Base-by-base conservation (phyloP, 2,888 invertebrate genomes). In the Heteromyza rotundicornis region DNA sequence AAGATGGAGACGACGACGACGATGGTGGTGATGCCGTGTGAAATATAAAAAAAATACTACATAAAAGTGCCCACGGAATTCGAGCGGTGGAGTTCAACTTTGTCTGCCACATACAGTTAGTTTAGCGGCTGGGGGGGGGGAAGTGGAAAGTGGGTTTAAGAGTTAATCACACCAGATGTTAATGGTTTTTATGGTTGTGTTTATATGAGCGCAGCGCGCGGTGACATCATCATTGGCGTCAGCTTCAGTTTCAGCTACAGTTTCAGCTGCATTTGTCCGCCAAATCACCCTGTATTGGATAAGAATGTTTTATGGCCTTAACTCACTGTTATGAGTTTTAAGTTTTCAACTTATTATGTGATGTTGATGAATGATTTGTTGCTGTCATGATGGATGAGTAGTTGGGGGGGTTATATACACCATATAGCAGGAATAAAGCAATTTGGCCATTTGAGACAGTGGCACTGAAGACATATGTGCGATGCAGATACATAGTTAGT, bases 151-250 rank as follows among this genome's bases (percentile, higher is more conserved):
- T 2, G 47, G 58, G 63, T 72, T 71, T 70, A 70, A 71, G 76
- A 77, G 80, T 80, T 79, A 80, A 80, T 80, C 79, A 76, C 72
- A 71, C 78, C 80, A 79, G 80, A 79, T 80, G 80, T 80, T 79
- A 77, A 76, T 80, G 79, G 75, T 71, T 79, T 78, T 78, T 76
- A 78, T 75, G 75, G 66, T 70, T 70, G 69, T 76, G 73, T 75
- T 77, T 74, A 71, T 72, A n/a, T n/a, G 19, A 22, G 19, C 35
- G 47, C 19, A 10, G 40, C 17, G 47, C 5, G 47, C 17, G 47
- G 47, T 47, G 47, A 47, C 47, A 47, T 47, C 47, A 47, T 47
- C 47, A 47, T 2, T 19, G 2, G 47, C 40, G n/a, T 27, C 27
- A 10, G 7, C 5, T 27, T 27, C 10, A 5, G 27, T 27, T 27